Evolutionary conservation across 2,797 vertebrate species (phyloP).

Genomic region (Lepidocolaptes lacrymiger): DNA sequence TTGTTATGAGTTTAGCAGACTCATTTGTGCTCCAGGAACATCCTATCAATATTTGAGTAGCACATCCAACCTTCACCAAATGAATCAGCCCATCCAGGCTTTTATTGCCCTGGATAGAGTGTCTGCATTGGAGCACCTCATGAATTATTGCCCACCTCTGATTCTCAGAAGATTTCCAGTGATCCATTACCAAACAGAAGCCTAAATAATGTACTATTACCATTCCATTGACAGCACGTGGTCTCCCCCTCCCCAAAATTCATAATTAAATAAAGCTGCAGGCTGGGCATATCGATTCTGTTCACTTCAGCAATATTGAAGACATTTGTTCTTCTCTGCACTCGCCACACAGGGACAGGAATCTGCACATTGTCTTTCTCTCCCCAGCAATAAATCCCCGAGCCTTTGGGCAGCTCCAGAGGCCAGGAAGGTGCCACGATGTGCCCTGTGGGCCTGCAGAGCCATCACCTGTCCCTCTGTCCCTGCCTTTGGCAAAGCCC

Average conservation of each 20-base stretch:
- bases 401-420: not conserved
- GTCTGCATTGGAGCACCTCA: not conserved
- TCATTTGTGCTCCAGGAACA: not conserved
- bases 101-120: not conserved
- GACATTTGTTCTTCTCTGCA: not conserved
- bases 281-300: fast-evolving
- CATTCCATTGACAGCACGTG: not conserved
- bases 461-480: not conserved
- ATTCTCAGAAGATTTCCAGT: not conserved
- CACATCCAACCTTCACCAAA: not conserved
- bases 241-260: not conserved
- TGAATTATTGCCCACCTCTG: slow-evolving; percentile 16
- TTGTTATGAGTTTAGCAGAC: not conserved
- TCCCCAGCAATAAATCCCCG: not conserved
- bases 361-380: not conserved
- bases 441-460: not conserved
- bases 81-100: not conserved
- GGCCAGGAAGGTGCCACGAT: not conserved
- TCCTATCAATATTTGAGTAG: not conserved
- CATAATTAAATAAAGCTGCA: not conserved
- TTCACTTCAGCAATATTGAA: not conserved
- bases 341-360: not conserved
- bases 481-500: fast-evolving
- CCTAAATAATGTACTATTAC: not conserved
- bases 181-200: not conserved